Percentiles rank a stretch among this genome's conserved stretches.
phyloP scores from a whole-genome alignment of 2,797 vertebrate genomes.

The Anguilla anguilla region DNA sequence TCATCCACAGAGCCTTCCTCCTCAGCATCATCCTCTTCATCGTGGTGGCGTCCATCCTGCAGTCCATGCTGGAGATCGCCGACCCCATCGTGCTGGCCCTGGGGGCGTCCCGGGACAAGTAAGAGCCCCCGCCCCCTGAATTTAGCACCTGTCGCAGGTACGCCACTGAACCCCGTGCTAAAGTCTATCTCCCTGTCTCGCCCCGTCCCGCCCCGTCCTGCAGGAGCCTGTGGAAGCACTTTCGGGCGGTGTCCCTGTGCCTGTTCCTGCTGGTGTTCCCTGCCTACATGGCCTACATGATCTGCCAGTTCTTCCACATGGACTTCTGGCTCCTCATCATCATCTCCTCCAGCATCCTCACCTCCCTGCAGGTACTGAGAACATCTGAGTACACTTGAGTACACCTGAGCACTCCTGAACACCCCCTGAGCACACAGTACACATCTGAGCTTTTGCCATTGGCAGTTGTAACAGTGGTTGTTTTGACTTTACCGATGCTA shows the following conservation, averaged over 20 bases:
- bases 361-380: conserved; percentile 88
- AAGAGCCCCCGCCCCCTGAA: conserved; percentile 46
- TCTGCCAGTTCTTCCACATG: conserved; percentile 99
- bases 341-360: conserved; percentile 97
- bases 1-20: conserved; percentile 95
- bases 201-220: background rate
- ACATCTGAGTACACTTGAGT: background rate
- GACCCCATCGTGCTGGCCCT: conserved; percentile 95
- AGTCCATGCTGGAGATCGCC: conserved; percentile 98
- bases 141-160: no score
- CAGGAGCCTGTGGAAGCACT: conserved; percentile 98
- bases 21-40: conserved; percentile 99
- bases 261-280: conserved; percentile 93
- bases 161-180: no score
- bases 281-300: conserved; percentile 98
- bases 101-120: conserved; percentile 97
- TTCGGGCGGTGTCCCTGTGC: conserved; percentile 93
- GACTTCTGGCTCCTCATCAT: conserved; percentile 99
- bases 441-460: no score
- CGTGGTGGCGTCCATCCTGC: conserved; percentile 94
- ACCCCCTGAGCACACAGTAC: no score
- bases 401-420: conserved; percentile 27
- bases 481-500: no score
- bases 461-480: no score
- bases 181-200: background rate